Conservation (phyloP, 2,113 vertebrate genomes). For the Hippolais icterina region DNA sequence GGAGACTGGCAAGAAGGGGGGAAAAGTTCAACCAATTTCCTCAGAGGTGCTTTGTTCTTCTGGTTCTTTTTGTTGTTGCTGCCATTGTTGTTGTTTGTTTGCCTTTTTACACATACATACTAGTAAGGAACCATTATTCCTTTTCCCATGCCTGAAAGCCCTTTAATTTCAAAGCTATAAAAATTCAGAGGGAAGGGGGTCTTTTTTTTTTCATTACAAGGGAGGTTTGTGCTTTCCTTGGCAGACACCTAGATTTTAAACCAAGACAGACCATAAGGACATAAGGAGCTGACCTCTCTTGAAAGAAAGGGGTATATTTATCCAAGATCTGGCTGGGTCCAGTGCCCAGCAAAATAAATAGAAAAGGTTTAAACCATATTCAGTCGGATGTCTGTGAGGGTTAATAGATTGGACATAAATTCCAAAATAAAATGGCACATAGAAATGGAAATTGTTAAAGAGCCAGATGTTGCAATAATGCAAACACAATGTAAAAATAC, state of each 20-base stretch:
- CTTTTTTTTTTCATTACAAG: neutral
- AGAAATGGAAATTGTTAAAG: neutral
- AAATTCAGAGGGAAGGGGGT: neutral
- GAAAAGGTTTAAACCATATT: neutral
- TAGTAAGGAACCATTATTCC: neutral
- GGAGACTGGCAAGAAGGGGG: neutral
- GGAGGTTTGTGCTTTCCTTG: neutral
- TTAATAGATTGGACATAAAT: neutral
- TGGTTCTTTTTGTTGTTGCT: neutral
- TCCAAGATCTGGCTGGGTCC: neutral
- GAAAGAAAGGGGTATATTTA: neutral
- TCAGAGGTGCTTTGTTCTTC: neutral
- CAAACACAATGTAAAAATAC: neutral
- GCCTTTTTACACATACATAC: neutral
- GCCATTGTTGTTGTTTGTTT: neutral
- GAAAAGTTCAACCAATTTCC: neutral
- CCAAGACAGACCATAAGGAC: neutral
- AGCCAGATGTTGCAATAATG: neutral
- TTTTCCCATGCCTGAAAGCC: neutral
- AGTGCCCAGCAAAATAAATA: neutral
- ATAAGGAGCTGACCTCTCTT: neutral
- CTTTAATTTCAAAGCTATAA: neutral
- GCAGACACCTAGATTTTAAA: neutral
- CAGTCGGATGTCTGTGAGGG: accelerated
- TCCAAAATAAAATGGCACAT: neutral